phyloP scores from a whole-genome alignment of 2,888 invertebrate species.

The Trachelus iudaicus region DNA sequence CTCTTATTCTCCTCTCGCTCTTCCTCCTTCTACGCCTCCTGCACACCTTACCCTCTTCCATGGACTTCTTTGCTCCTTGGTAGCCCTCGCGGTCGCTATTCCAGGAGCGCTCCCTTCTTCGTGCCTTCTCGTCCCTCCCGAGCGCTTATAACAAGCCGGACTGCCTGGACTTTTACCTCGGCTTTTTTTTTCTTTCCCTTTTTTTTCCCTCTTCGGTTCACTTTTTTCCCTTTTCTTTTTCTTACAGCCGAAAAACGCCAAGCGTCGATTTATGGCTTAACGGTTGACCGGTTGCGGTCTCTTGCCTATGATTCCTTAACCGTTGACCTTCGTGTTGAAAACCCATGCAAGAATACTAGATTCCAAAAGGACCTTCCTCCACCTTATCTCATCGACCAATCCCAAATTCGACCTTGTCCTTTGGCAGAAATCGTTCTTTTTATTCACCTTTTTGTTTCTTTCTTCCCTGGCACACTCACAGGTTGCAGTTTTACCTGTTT shows the following conservation, averaged over 20 bases:
- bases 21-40: constrained; percentile 14
- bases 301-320: constrained; percentile 42
- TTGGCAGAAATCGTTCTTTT: constrained; percentile 8
- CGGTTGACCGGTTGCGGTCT: constrained; percentile 63
- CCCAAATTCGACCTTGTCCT: constrained; percentile 13
- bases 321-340: constrained; percentile 48
- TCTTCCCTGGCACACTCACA: constrained; percentile 7
- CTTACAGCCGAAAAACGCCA: constrained; percentile 54
- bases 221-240: constrained; percentile 13
- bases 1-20: constrained; percentile 9
- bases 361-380: constrained; percentile 6
- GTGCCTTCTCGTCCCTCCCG: constrained; percentile 14
- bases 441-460: constrained; percentile 14
- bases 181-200: constrained; percentile 11
- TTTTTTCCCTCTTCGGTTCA: constrained; percentile 37
- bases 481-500: constrained; percentile 25
- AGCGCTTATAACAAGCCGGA: constrained; percentile 57
- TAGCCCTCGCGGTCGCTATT: neutral
- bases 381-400: constrained; percentile 6
- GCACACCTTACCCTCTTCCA: constrained; percentile 16
- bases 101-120: neutral
- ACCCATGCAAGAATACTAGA: neutral
- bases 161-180: constrained; percentile 35
- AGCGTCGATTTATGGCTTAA: constrained; percentile 58
- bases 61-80: neutral